Base-by-base conservation (phyloP, 1,140 invertebrate species). In the Drosophila ogumai region DNA sequence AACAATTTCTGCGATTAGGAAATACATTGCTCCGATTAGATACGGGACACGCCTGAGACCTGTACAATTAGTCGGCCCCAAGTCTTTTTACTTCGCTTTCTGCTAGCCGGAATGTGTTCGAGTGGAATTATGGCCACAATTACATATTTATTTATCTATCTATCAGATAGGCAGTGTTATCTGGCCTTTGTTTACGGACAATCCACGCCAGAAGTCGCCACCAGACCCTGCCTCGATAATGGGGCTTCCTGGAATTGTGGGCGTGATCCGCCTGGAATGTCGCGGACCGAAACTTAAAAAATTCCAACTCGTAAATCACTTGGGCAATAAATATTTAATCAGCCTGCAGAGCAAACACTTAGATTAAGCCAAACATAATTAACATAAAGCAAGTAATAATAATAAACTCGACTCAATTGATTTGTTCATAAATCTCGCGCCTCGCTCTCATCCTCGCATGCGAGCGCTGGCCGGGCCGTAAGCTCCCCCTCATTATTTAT, bases 81-180 rank as follows among this genome's bases (percentile, higher is more conserved):
- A 28, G 41, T 43, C 36, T 41, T 40, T 60, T 32, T 43, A 50
- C 66, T 58, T 55, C 40, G 19, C 50, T 52, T 57, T 71, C 15
- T 50, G 31, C 31, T 32, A 43, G 36, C 19, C 36, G 66, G 46
- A 68, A 65, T 68, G 67, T 60, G 38, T 61, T 64, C 17, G n/a
- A 54, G 13, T 38, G 43, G 52, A 59, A 67, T 80, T 87, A 88
- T 80, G 55, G 74, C 72, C 31, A 46, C 80, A 80, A 90, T 88
- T 80, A 88, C 81, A 84, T 46, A 82, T 46, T 68, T 79, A 79
- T 84, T 81, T 81, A 49, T 75, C 58, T 81, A 78, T 88, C 85
- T 75, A 78, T 68, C 63, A 36, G 56, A 72, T 54, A 44, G 47
- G 43, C 9, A 13, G 8, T 40, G 50, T 84, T 87, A 86, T 74